phyloP scores from a whole-genome alignment of 2,888 invertebrate species.

The Caradrina kadenii region DNA sequence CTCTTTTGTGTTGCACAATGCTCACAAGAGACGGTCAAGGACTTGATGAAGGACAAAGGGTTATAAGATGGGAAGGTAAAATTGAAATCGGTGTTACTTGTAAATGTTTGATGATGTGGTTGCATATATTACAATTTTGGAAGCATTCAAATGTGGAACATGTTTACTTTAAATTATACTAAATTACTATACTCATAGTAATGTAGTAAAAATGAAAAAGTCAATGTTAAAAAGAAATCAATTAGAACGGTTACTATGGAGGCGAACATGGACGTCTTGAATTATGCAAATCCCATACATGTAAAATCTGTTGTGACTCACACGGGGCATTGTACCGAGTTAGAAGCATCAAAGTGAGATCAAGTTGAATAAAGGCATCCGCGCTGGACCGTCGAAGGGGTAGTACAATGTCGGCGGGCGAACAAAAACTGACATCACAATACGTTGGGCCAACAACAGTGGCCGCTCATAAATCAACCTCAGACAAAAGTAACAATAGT shows the following conservation, averaged over 20 bases:
- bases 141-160: neutral
- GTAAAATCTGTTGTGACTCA: slow-evolving; percentile 76
- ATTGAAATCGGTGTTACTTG: slow-evolving; percentile 59
- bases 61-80: slow-evolving; percentile 72
- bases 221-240: slow-evolving; percentile 29
- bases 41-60: slow-evolving; percentile 86
- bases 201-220: no score
- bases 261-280: slow-evolving; percentile 49
- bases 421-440: slow-evolving; percentile 90
- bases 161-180: no score
- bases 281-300: slow-evolving; percentile 71
- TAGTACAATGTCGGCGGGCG: slow-evolving; percentile 89
- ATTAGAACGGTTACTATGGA: slow-evolving; percentile 48
- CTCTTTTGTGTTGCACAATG: slow-evolving; percentile 83
- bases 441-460: slow-evolving; percentile 89
- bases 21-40: slow-evolving; percentile 87
- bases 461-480: slow-evolving; percentile 90
- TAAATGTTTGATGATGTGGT: slow-evolving; percentile 30
- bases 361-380: slow-evolving; percentile 87
- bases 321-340: slow-evolving; percentile 82
- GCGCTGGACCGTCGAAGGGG: slow-evolving; percentile 87
- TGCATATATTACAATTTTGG: neutral
- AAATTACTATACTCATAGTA: no score
- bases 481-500: slow-evolving; percentile 90
- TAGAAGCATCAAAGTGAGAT: slow-evolving; percentile 89